These are phyloP conservation scores for Drosophila subobscura DNA, from an alignment of 1,140 invertebrate species.

Conservation along the genomic window DNA sequence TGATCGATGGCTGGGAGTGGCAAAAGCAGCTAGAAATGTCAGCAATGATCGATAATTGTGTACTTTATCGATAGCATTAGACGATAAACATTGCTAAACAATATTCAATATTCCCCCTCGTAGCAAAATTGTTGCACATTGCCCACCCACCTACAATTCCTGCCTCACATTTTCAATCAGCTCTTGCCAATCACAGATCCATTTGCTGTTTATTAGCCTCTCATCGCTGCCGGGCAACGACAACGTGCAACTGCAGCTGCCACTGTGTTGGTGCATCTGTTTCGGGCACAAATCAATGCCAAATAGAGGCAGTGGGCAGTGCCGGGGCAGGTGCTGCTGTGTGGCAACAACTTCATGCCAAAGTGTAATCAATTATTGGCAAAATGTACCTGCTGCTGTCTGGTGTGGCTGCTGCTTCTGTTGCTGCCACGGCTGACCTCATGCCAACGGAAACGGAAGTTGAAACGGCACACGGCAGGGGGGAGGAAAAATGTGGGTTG, in stretches of 20 bases:
- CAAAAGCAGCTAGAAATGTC: not conserved
- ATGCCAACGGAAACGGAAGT: conserved; percentile 70
- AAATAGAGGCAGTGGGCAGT: not conserved
- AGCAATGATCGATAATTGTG: too few relatives aligned
- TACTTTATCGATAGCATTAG: too few relatives aligned
- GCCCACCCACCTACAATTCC: not conserved
- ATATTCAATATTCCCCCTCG: too few relatives aligned
- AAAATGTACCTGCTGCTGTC: conserved; percentile 61
- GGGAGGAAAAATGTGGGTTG: not conserved
- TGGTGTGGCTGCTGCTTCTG: conserved; percentile 19
- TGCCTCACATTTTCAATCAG: not conserved
- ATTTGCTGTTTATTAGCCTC: not conserved
- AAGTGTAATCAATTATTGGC: conserved; percentile 81
- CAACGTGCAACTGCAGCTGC: conserved; percentile 37
- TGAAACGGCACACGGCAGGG: conserved; percentile 6
- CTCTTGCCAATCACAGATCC: conserved; percentile 32
- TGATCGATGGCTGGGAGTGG: conserved; percentile 30
- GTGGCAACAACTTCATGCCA: conserved; percentile 71
- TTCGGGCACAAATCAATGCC: not conserved
- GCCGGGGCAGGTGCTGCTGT: conserved; percentile 20
- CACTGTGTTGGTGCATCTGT: conserved; percentile 17
- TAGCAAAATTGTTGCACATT: too few relatives aligned
- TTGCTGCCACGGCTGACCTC: conserved; percentile 55
- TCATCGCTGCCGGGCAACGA: conserved; percentile 28
- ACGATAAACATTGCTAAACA: too few relatives aligned